These are phyloP conservation scores for Drymodes brunneopygia DNA, from an alignment of 2,113 vertebrate species.

Conservation along the genomic window DNA sequence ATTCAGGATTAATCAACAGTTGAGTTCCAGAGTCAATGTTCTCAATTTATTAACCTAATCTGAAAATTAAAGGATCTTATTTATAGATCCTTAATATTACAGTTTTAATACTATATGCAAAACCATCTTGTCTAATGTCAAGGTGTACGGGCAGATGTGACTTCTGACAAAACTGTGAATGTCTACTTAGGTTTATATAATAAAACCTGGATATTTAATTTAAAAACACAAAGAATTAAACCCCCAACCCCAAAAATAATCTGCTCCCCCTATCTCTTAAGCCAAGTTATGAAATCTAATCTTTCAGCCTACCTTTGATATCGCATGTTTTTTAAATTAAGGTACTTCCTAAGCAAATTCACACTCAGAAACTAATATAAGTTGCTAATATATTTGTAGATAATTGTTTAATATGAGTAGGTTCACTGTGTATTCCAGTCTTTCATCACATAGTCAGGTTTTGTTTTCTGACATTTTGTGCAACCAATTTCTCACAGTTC, in stretches of 20 bases:
- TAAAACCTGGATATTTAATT: not conserved
- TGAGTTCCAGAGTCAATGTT: not conserved
- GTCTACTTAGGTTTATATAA: not conserved
- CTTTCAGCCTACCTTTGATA: not conserved
- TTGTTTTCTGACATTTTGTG: not conserved
- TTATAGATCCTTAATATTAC: not conserved
- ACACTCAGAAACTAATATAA: not conserved
- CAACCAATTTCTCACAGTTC: not conserved
- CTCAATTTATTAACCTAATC: not conserved
- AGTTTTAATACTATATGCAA: not conserved
- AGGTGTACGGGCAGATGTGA: not conserved
- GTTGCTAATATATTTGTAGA: not conserved
- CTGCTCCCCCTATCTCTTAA: not conserved
- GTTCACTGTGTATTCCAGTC: not conserved
- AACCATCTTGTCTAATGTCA: not conserved
- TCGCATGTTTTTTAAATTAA: not conserved
- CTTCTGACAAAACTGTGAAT: not conserved
- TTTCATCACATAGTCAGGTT: not conserved
- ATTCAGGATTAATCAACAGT: not conserved
- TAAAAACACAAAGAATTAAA: not conserved
- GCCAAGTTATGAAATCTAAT: not conserved
- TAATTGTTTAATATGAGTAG: not conserved
- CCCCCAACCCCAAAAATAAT: accelerated
- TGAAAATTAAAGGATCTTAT: not conserved
- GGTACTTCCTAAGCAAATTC: not conserved